Conservation (phyloP, 2,888 invertebrate species). For the Parnassius apollo region DNA sequence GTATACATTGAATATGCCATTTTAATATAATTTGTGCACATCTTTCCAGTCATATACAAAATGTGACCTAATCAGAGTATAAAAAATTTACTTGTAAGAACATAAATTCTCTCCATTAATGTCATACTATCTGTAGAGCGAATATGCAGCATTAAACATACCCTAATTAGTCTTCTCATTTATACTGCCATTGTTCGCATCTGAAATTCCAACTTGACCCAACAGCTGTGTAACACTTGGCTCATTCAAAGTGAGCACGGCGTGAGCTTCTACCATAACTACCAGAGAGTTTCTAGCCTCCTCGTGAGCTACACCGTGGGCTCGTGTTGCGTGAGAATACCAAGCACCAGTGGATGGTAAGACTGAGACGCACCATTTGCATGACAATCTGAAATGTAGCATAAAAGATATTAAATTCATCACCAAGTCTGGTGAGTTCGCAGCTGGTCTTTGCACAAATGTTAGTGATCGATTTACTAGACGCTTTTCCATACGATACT, state of each 20-base stretch:
- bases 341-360: slow-evolving; percentile 80
- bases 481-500: too few relatives aligned
- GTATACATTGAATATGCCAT: too few relatives aligned
- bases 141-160: slow-evolving; percentile 26
- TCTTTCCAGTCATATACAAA: too few relatives aligned
- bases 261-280: slow-evolving; percentile 83
- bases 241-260: slow-evolving; percentile 76
- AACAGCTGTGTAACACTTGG: slow-evolving; percentile 70
- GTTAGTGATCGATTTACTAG: too few relatives aligned
- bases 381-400: slow-evolving; percentile 59
- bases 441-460: too few relatives aligned
- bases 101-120: slow-evolving; percentile 3
- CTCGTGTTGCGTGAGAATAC: slow-evolving; percentile 80
- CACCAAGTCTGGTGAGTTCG: too few relatives aligned
- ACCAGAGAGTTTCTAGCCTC: slow-evolving; percentile 83
- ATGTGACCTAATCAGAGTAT: too few relatives aligned
- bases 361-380: slow-evolving; percentile 79
- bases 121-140: too few relatives aligned
- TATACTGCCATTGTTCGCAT: slow-evolving; percentile 37
- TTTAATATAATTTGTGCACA: too few relatives aligned
- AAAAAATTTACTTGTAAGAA: too few relatives aligned
- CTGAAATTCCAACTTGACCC: slow-evolving; percentile 62
- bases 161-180: slow-evolving; percentile 44
- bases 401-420: not conserved
- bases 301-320: slow-evolving; percentile 79